Conservation (phyloP, 2,113 vertebrate species). For the Malaclemys terrapin region DNA sequence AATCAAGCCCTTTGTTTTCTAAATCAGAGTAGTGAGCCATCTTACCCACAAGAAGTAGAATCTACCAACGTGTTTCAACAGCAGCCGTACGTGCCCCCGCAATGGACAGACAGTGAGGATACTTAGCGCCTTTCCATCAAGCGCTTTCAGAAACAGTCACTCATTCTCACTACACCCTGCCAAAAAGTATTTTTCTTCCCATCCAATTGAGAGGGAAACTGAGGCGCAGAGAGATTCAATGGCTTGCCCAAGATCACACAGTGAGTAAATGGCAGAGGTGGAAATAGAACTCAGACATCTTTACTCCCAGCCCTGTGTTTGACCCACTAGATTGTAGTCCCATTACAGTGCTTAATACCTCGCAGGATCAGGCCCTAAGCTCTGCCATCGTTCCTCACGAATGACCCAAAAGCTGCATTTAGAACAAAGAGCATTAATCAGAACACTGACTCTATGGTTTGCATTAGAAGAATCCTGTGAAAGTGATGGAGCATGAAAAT, state of each 20-base stretch:
- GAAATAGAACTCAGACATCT: not conserved
- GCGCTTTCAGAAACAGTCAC: not conserved
- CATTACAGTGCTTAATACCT: not conserved
- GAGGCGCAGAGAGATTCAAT: not conserved
- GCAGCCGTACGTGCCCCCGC: not conserved
- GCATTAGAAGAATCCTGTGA: not conserved
- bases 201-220: fast-evolving
- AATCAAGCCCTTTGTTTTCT: not conserved
- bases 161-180: not conserved
- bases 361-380: not conserved
- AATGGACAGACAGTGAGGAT: not conserved
- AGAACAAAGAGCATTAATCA: not conserved
- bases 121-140: fast-evolving
- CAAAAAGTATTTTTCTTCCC: fast-evolving
- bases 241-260: not conserved
- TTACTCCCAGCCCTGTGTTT: not conserved
- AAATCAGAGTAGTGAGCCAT: not conserved
- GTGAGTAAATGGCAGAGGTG: fast-evolving
- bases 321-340: fast-evolving
- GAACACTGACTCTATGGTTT: not conserved
- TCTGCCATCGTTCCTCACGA: not conserved
- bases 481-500: fast-evolving
- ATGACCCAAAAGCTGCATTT: not conserved
- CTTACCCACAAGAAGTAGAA: not conserved
- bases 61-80: not conserved